Percentiles rank a stretch among this genome's conserved stretches.
These are phyloP conservation scores for Bugula neritina DNA, from an alignment of 2,888 invertebrate species.

Conservation along the genomic window DNA sequence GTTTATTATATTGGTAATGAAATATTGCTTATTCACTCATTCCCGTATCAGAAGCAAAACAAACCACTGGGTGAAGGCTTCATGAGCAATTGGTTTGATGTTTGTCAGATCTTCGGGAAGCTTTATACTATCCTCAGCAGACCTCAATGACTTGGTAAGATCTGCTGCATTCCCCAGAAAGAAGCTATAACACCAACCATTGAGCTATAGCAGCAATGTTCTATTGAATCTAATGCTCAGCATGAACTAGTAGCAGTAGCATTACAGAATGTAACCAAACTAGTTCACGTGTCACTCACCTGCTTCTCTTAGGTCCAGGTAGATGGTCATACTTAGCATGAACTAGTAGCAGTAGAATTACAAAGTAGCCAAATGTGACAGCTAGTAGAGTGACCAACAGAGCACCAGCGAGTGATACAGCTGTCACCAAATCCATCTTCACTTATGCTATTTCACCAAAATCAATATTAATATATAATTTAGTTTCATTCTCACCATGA, in stretches of 20 bases:
- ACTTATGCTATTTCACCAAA: too few species aligned
- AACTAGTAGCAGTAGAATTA: neutral
- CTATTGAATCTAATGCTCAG: neutral
- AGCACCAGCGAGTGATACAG: neutral
- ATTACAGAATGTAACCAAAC: too few species aligned
- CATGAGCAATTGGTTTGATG: neutral
- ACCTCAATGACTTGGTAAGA: neutral
- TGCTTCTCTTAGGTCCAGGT: constrained; percentile 21
- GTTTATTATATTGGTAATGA: too few species aligned
- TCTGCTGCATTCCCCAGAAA: neutral
- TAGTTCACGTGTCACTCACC: neutral
- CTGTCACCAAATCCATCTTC: neutral
- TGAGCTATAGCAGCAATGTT: too few species aligned
- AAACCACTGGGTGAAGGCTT: neutral
- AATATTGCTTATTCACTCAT: too few species aligned
- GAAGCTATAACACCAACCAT: neutral
- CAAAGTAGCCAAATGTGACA: neutral
- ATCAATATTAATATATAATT: too few species aligned
- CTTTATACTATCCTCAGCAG: neutral
- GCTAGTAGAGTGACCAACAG: neutral
- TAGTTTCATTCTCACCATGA: too few species aligned
- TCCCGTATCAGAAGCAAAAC: too few species aligned
- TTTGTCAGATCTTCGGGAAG: neutral
- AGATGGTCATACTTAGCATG: constrained; percentile 20
- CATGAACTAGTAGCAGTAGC: too few species aligned